Conservation (phyloP, 2,888 invertebrate genomes). For the Netelia fuscicornis region DNA sequence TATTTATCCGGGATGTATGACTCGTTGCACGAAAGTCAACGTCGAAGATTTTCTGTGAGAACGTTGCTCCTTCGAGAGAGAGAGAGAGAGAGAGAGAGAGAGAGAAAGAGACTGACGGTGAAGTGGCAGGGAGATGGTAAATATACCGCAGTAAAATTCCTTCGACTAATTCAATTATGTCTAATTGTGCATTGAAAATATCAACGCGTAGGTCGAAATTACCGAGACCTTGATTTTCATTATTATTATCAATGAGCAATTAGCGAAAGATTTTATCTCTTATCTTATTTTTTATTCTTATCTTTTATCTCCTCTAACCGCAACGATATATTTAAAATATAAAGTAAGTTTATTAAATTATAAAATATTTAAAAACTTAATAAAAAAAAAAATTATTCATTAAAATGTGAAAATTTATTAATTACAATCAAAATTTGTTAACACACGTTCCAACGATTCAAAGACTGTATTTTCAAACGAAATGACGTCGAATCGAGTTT, state of each 20-base stretch:
- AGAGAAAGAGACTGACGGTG: background rate
- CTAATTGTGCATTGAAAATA: slow-evolving; percentile 29
- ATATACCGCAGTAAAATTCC: slow-evolving; percentile 34
- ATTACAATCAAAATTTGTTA: too few relatives aligned
- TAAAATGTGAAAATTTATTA: too few relatives aligned
- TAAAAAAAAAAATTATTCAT: background rate
- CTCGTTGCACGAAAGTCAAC: slow-evolving; percentile 13
- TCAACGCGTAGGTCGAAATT: slow-evolving; percentile 40
- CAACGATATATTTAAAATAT: background rate
- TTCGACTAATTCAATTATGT: slow-evolving; percentile 45
- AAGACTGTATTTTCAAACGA: too few relatives aligned
- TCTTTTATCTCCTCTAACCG: background rate
- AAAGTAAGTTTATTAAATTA: background rate
- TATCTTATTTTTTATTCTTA: too few relatives aligned
- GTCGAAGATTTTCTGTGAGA: slow-evolving; percentile 40
- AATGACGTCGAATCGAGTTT: too few relatives aligned
- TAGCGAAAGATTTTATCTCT: background rate
- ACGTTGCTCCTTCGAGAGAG: background rate
- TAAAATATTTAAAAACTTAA: background rate
- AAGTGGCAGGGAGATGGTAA: background rate
- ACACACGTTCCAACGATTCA: too few relatives aligned
- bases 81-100: too few relatives aligned
- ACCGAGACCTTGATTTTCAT: slow-evolving; percentile 29
- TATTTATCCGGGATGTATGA: slow-evolving; percentile 29
- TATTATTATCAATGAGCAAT: slow-evolving; percentile 18